Conservation (phyloP, 2,797 vertebrate genomes). For the Tinamus major region DNA sequence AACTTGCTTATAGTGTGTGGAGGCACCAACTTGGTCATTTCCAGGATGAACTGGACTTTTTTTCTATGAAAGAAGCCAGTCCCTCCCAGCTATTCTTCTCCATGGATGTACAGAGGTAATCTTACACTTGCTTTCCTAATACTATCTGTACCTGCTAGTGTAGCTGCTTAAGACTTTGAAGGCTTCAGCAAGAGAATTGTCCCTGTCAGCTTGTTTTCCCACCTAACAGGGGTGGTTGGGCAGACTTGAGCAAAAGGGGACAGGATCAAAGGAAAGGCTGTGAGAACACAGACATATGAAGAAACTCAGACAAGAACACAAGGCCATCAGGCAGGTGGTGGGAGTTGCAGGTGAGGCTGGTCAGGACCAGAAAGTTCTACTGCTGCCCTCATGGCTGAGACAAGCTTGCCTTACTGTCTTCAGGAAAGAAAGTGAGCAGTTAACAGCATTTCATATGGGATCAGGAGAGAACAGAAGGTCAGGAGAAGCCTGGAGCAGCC, state of each 20-base stretch:
- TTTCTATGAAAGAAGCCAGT: neutral
- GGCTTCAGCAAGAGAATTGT: neutral
- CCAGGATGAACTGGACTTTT: neutral
- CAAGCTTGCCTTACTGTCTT: no score
- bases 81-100: neutral
- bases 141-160: neutral
- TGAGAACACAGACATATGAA: no score
- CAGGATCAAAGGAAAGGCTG: no score
- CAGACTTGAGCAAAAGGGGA: no score
- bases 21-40: neutral
- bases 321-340: no score
- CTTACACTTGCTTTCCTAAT: neutral
- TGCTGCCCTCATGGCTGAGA: no score
- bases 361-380: no score
- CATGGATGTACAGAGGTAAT: neutral
- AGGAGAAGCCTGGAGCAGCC: neutral
- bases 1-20: neutral
- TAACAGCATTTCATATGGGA: neutral
- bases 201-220: neutral
- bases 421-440: neutral
- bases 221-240: no score
- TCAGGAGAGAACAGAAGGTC: neutral
- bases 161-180: neutral
- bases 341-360: no score
- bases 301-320: no score